These are phyloP conservation scores for Caranx ignobilis DNA, from an alignment of 2,113 vertebrate species.

Conservation along the genomic window DNA sequence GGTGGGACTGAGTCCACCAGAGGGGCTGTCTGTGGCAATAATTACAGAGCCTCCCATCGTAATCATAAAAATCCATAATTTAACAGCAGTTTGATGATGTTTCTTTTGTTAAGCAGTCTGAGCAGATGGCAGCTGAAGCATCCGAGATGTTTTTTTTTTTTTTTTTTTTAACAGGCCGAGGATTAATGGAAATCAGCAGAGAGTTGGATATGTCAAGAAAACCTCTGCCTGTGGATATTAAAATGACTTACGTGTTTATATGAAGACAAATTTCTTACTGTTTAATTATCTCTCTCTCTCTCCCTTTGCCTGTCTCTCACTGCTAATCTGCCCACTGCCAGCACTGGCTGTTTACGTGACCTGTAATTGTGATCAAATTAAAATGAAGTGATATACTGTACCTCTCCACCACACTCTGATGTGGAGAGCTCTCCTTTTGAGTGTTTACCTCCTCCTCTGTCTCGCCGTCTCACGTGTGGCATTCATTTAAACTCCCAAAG, in stretches of 20 bases:
- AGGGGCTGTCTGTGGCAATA: slow-evolving; percentile 52
- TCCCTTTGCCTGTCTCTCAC: background rate
- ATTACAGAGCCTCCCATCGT: slow-evolving; percentile 59
- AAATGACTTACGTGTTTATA: slow-evolving; percentile 63
- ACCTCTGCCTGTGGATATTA: slow-evolving; percentile 56
- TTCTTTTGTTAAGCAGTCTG: slow-evolving; percentile 75
- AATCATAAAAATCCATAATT: slow-evolving; percentile 80
- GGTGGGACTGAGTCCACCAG: slow-evolving; percentile 28
- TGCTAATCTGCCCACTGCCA: slow-evolving; percentile 14
- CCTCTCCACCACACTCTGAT: slow-evolving; percentile 1
- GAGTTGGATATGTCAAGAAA: slow-evolving; percentile 59
- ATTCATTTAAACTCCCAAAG: background rate
- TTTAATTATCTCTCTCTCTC: slow-evolving; percentile 2
- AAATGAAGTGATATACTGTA: background rate
- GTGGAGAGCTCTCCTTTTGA: background rate
- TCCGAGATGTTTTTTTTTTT: slow-evolving; percentile 50
- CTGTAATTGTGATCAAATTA: slow-evolving; percentile 45
- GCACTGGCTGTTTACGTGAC: slow-evolving; percentile 38
- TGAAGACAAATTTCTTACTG: slow-evolving; percentile 42
- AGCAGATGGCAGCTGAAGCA: slow-evolving; percentile 74
- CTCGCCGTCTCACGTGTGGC: background rate
- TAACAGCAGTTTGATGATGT: slow-evolving; percentile 72
- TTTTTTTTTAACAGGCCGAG: slow-evolving; percentile 41
- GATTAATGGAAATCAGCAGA: slow-evolving; percentile 75
- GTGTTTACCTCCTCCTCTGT: slow-evolving; percentile 14